Conservation (phyloP, 2,797 vertebrate genomes). For the Sylvilagus floridanus region DNA sequence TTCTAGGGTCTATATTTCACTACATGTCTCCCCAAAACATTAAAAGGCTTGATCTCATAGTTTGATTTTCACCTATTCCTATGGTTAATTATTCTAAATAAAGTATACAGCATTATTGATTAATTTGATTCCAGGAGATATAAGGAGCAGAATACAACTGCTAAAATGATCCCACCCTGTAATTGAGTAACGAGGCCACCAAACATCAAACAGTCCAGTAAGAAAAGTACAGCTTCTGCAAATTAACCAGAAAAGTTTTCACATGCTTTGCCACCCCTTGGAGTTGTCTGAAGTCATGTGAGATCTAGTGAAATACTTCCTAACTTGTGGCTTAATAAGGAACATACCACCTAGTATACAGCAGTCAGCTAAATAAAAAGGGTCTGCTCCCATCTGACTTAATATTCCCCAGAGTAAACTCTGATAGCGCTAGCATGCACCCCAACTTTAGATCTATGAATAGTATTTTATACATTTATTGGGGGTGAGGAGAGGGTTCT, state of each 20-base stretch:
- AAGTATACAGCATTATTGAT: neutral
- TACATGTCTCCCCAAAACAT: slow-evolving; percentile 9
- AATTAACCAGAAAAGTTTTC: neutral
- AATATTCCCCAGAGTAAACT: neutral
- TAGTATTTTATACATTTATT: neutral
- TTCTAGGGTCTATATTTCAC: neutral
- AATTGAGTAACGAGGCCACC: neutral
- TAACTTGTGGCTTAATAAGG: neutral
- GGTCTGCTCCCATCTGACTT: neutral
- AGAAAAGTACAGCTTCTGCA: neutral
- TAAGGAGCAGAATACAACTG: neutral
- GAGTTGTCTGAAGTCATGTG: neutral
- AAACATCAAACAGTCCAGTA: slow-evolving; percentile 16
- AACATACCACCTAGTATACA: slow-evolving; percentile 3
- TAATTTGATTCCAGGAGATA: slow-evolving; percentile 43
- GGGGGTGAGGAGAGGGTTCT: neutral
- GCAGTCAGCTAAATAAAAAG: neutral
- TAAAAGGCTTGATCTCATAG: slow-evolving; percentile 52
- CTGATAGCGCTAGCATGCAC: neutral
- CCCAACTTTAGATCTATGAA: neutral
- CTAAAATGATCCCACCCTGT: neutral
- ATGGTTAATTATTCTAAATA: slow-evolving; percentile 30
- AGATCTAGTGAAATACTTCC: neutral
- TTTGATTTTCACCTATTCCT: neutral
- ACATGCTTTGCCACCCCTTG: neutral